Base-by-base conservation (phyloP, 53 echinoderm and acorn worm genomes). In the Luidia sarsii region DNA sequence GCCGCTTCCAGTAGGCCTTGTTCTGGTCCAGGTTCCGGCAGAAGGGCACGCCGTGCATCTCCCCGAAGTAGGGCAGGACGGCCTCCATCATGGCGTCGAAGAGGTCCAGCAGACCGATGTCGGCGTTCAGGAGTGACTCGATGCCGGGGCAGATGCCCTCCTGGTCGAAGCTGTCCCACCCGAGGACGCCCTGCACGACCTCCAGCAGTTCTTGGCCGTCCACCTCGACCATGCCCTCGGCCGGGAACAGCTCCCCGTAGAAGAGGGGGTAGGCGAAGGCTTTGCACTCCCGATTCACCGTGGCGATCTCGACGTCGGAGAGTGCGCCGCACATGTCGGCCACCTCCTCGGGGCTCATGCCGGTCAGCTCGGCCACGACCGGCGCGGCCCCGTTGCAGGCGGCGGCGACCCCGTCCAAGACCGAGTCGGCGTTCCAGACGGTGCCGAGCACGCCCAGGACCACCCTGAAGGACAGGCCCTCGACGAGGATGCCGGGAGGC, bases 221-320 rank as follows among this genome's bases (percentile, higher is more conserved):
- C 27, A 56, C 29, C 0, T 65, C 39, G 4, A 89, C 10, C 21
- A 64, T 37, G 1, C 85, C 88, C 10, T 31, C 20, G 36, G 73
- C 70, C 20, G 81, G 81, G 43, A 35, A 71, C 18, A 71, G 80
- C 0, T 77, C 79, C 9, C 71, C 91, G 50, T 88, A 64, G 22
- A 80, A 72, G 14, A 33, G 18, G 11, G 88, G 80, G 3, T 66
- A 52, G 11, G 85, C 20, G 21, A 52, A 41, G 19, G 70, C 88
- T 28, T 88, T 80, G 32, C 91, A 91, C 23, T 71, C 36, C 5
- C 66, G 33, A 41, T n/a, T 27, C 11, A 75, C 38, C 2, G 46
- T 14, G 1, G 50, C 7, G 7, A 23, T 41, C 11, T 88, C 85
- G 13, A 23, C 13, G 18, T 80, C 81, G 5, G 4, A 3, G 22